Evolutionary conservation across 2,113 vertebrate species (phyloP).

Genomic region (Genyomyrus donnyi): DNA sequence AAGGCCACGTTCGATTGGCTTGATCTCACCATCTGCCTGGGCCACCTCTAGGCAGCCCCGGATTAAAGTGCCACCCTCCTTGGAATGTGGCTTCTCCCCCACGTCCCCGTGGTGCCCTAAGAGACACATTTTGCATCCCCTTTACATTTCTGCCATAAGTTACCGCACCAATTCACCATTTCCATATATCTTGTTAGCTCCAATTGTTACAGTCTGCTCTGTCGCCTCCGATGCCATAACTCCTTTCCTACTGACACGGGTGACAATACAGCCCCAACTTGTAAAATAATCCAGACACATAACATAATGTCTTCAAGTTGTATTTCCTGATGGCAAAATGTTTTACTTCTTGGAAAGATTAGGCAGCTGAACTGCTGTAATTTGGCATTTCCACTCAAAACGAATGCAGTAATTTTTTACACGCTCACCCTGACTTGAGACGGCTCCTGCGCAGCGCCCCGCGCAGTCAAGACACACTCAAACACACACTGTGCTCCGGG

Average conservation of each 20-base stretch:
- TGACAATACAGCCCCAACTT: neutral
- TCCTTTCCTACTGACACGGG: neutral
- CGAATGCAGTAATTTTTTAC: neutral
- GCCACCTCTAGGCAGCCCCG: neutral
- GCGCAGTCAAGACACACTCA: neutral
- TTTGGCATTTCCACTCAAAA: neutral
- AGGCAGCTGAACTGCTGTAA: neutral
- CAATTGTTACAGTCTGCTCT: neutral
- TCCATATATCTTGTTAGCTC: neutral
- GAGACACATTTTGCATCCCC: neutral
- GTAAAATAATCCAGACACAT: neutral
- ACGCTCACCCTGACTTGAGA: neutral
- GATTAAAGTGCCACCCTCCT: neutral
- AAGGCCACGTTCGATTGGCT: neutral
- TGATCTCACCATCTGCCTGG: neutral
- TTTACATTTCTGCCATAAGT: neutral
- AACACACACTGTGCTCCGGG: neutral
- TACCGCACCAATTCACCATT: neutral
- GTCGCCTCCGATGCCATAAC: neutral
- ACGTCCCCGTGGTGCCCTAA: neutral
- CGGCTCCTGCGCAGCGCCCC: neutral
- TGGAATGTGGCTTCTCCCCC: neutral
- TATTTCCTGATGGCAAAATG: neutral
- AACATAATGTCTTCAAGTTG: constrained; percentile 1
- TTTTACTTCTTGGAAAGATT: neutral